Evolutionary conservation across 2,797 vertebrate genomes (phyloP).

Genomic region (Uromys caudimaculatus): DNA sequence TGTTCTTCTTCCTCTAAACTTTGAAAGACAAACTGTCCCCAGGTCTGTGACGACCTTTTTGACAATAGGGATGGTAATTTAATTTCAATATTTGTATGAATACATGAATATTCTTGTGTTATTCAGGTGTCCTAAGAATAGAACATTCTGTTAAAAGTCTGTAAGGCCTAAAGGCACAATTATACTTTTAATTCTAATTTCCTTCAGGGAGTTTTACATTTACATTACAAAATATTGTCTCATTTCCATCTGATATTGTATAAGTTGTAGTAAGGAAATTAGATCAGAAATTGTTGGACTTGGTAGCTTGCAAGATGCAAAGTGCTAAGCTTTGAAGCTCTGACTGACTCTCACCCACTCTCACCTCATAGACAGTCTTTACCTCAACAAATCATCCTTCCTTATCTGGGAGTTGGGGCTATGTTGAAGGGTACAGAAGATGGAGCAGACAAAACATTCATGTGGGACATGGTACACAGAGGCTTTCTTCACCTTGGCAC

Average conservation of each 20-base stretch:
- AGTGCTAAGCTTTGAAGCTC: neutral
- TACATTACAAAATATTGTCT: constrained; percentile 9
- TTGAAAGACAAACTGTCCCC: constrained; percentile 57
- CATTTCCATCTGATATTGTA: constrained; percentile 62
- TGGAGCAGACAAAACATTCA: too few species aligned
- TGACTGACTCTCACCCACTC: neutral
- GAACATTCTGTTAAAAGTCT: constrained; percentile 47
- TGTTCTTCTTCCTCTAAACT: constrained; percentile 51
- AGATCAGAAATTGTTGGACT: neutral
- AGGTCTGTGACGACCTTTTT: constrained; percentile 8
- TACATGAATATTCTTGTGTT: constrained; percentile 58
- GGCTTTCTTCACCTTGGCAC: neutral
- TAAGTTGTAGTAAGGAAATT: constrained; percentile 39
- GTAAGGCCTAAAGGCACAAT: constrained; percentile 65
- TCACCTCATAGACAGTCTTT: neutral
- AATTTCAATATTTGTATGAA: constrained; percentile 68
- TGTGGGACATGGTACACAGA: accelerated
- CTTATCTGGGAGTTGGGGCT: neutral
- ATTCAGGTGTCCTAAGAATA: constrained; percentile 61
- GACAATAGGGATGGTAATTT: constrained; percentile 60
- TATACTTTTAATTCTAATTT: constrained; percentile 71
- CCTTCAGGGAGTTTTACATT: constrained; percentile 58
- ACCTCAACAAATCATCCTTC: neutral
- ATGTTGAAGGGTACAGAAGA: too few species aligned
- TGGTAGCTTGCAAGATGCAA: neutral